phyloP scores from a whole-genome alignment of 2,113 vertebrate genomes.

The Myodes glareolus region DNA sequence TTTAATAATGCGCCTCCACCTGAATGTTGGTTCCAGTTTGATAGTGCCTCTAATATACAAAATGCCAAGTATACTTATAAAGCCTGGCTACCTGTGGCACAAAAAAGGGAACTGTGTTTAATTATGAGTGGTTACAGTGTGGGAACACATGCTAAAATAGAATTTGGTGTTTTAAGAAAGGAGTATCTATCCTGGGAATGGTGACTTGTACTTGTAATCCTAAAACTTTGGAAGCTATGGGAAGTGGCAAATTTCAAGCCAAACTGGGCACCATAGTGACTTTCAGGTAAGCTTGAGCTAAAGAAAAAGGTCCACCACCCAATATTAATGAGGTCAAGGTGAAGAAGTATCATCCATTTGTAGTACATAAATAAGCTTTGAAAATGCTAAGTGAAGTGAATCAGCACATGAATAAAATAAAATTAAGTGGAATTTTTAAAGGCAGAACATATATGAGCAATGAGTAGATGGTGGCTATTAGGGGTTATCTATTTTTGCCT shows the following conservation, averaged over 20 bases:
- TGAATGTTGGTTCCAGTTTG: neutral
- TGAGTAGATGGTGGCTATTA: neutral
- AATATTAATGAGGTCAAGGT: neutral
- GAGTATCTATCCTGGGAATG: neutral
- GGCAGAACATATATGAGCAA: neutral
- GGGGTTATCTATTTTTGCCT: neutral
- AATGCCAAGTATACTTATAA: constrained; percentile 7
- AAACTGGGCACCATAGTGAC: neutral
- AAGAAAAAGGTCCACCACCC: neutral
- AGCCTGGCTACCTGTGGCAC: neutral
- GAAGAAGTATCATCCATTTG: neutral
- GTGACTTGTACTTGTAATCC: neutral
- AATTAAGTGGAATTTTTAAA: neutral
- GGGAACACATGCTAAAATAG: neutral
- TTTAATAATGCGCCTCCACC: neutral
- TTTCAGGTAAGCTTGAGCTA: neutral
- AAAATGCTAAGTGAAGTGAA: neutral
- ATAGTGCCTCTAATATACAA: neutral
- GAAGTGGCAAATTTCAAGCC: neutral
- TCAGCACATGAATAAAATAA: neutral
- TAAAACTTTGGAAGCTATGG: neutral
- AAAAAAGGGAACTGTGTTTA: neutral
- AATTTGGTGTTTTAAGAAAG: neutral
- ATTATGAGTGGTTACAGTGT: neutral
- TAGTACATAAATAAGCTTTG: neutral